These are phyloP conservation scores for Cinclus cinclus DNA, from an alignment of 2,113 vertebrate genomes.

Conservation along the genomic window DNA sequence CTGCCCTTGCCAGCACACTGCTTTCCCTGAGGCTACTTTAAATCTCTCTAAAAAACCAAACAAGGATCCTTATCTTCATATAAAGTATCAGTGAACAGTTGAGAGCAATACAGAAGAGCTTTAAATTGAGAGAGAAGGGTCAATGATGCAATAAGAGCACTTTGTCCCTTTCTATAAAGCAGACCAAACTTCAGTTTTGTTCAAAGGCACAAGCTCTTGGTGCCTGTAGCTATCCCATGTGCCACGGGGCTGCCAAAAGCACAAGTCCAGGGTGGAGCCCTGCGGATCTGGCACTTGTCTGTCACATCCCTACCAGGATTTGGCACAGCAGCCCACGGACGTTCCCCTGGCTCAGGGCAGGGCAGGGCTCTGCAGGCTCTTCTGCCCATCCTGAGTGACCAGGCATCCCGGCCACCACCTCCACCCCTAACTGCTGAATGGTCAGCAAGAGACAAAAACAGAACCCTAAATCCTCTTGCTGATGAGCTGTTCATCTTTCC, in stretches of 20 bases:
- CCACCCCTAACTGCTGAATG: neutral
- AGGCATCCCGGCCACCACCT: neutral
- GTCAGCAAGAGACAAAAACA: neutral
- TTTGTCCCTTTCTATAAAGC: neutral
- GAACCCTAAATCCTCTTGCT: neutral
- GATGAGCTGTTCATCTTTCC: neutral
- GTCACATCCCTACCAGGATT: neutral
- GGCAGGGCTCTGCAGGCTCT: neutral
- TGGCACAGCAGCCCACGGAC: neutral
- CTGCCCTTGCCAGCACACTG: neutral
- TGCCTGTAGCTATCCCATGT: neutral
- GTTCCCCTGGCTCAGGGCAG: neutral
- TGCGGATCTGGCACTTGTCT: neutral
- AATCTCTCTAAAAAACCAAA: constrained; percentile 35
- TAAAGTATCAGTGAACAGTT: neutral
- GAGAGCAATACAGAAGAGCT: constrained; percentile 11
- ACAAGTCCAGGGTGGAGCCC: neutral
- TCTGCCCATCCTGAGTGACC: neutral
- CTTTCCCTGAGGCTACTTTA: constrained; percentile 39
- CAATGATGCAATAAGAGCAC: neutral
- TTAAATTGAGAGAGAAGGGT: neutral
- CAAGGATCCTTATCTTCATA: constrained; percentile 28
- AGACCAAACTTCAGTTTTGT: neutral
- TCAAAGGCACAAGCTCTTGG: neutral
- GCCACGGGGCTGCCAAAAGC: neutral